Conservation (phyloP, 2,888 invertebrate species). For the Plemyria rubiginata region DNA sequence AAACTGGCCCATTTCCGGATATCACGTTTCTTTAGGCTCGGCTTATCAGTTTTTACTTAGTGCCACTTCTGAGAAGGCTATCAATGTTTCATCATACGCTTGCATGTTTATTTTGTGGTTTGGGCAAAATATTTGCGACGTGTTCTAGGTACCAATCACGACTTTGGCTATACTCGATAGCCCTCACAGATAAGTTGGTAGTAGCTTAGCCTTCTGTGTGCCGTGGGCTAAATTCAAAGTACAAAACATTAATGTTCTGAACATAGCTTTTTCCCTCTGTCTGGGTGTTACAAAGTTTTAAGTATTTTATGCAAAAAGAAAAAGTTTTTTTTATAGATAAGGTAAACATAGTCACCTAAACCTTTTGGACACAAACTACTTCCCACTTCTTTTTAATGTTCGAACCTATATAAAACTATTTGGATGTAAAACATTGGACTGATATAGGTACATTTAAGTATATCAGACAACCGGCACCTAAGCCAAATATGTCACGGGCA, state of each 20-base stretch:
- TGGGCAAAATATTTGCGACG: not conserved
- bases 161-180: no score
- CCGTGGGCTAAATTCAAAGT: no score
- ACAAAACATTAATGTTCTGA: no score
- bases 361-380: not conserved
- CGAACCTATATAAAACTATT: not conserved
- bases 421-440: slow-evolving; percentile 8
- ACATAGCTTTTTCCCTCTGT: no score
- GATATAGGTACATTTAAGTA: slow-evolving; percentile 25
- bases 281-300: no score
- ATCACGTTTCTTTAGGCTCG: slow-evolving; percentile 58
- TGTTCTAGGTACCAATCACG: no score
- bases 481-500: slow-evolving; percentile 56
- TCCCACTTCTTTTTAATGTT: not conserved
- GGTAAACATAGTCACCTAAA: no score
- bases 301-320: no score
- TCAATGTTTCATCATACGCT: slow-evolving; percentile 24
- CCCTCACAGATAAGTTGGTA: no score
- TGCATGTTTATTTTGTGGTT: slow-evolving; percentile 17
- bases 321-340: no score
- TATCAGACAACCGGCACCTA: slow-evolving; percentile 50
- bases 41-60: slow-evolving; percentile 53
- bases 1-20: slow-evolving; percentile 53
- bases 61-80: slow-evolving; percentile 48
- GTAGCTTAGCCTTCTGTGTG: no score